These are phyloP conservation scores for Saccopteryx leptura DNA, from an alignment of 2,113 vertebrate species.

Conservation along the genomic window DNA sequence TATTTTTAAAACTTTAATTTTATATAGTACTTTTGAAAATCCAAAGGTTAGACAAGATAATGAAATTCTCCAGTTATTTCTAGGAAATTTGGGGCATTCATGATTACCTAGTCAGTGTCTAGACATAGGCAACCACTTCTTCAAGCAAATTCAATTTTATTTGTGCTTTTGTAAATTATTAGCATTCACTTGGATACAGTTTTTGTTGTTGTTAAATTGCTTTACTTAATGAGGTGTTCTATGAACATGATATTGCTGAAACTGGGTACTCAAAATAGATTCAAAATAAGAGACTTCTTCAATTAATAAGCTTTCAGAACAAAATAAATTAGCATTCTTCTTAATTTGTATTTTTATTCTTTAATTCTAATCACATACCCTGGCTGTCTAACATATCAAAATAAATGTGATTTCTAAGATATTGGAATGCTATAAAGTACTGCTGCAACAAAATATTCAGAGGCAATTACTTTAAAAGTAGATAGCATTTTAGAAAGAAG, in stretches of 20 bases:
- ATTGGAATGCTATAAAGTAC: background rate
- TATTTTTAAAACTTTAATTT: slow-evolving; percentile 46
- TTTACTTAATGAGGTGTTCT: slow-evolving; percentile 76
- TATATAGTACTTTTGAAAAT: slow-evolving; percentile 65
- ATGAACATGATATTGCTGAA: slow-evolving; percentile 68
- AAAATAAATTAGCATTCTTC: slow-evolving; percentile 71
- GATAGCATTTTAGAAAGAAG: slow-evolving; percentile 49
- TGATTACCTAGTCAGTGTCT: slow-evolving; percentile 51
- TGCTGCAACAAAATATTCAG: slow-evolving; percentile 26
- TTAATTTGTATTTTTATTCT: slow-evolving; percentile 70
- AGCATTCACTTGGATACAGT: slow-evolving; percentile 54
- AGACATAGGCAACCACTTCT: slow-evolving; percentile 52
- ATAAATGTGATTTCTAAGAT: background rate
- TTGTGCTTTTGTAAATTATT: slow-evolving; percentile 62
- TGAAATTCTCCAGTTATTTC: slow-evolving; percentile 74
- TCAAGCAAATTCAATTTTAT: slow-evolving; percentile 63
- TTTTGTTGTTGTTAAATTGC: slow-evolving; percentile 68
- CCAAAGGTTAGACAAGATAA: slow-evolving; percentile 62
- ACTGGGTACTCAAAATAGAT: slow-evolving; percentile 75
- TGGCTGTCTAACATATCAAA: slow-evolving; percentile 68
- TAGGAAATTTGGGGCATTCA: slow-evolving; percentile 66
- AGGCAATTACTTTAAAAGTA: slow-evolving; percentile 50
- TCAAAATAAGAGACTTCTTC: slow-evolving; percentile 38
- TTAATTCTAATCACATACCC: slow-evolving; percentile 49
- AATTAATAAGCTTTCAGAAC: slow-evolving; percentile 66